A percentile compares a stretch with the other conserved stretches of the same genome.
These are phyloP conservation scores for Melanotaenia boesemani DNA, from an alignment of 2,797 vertebrate genomes.

Conservation along the genomic window DNA sequence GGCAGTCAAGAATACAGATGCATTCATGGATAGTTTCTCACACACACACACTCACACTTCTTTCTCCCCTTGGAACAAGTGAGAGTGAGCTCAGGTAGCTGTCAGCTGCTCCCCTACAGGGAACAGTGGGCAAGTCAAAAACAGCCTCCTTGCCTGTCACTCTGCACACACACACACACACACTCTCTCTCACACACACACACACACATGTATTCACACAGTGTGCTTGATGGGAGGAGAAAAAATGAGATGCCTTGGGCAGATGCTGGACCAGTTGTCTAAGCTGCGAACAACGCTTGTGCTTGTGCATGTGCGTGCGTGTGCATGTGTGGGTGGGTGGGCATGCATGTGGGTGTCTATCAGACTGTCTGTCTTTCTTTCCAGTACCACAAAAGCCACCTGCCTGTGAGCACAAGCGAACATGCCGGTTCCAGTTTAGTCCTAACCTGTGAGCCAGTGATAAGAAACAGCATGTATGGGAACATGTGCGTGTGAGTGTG, in stretches of 20 bases:
- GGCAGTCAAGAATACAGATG: constrained; percentile 67
- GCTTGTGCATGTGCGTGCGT: not conserved
- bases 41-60: constrained; percentile 20
- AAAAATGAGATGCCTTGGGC: constrained; percentile 64
- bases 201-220: constrained; percentile 34
- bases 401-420: constrained; percentile 68
- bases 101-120: constrained; percentile 75
- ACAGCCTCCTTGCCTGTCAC: constrained; percentile 73
- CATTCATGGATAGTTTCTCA: constrained; percentile 46
- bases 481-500: constrained; percentile 40
- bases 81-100: constrained; percentile 78
- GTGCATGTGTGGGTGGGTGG: constrained; percentile 1
- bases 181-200: constrained; percentile 7
- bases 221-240: constrained; percentile 54
- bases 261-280: constrained; percentile 70
- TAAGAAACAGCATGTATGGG: constrained; percentile 70
- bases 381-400: constrained; percentile 60
- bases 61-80: constrained; percentile 57
- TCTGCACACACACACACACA: constrained; percentile 37
- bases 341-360: constrained; percentile 5
- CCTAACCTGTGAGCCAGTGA: constrained; percentile 76
- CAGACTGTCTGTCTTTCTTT: constrained; percentile 34
- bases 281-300: constrained; percentile 14
- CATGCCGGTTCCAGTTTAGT: constrained; percentile 69
- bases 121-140: constrained; percentile 79